Evolutionary conservation across 2,888 invertebrate species (phyloP), one percentile per base, ranked within the genome.

Genomic region (Habrosyne pyritoides): DNA sequence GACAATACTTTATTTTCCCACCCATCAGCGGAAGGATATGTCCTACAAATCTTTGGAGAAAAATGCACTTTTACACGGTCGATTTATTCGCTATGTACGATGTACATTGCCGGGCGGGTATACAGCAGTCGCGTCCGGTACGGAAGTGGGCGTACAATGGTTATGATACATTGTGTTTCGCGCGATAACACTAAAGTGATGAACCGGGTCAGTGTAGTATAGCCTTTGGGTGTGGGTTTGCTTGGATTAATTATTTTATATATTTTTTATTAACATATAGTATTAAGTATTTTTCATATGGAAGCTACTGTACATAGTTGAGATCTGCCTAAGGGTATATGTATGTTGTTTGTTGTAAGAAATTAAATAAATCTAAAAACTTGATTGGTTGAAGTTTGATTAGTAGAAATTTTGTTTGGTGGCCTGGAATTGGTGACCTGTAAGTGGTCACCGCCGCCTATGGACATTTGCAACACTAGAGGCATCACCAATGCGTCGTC

Each of bases 181-280:
- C 77, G 65, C 88, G 86, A 89, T 89, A 89, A 86, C 79, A 68
- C 80, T 86, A 82, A 87, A 81, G 83, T 86, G 86, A 88, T 85
- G 65, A 69, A 87, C 60, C 1, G 42, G 18, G 42, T 42, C 8
- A 8, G 8, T 8, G 42, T 18, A 8, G 42, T 42, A 42, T 42
- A 18, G 7, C 6, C 2, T 36, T 6, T 7, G 14, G 6, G 14
- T 12, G 6, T 36, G 14, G 36, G 36, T 14, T 36, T 36, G 36
- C 36, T 36, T 36, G 36, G 4, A 6, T 30, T 12, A 12, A 2
- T 30, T 10, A 12, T 30, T 3, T 5, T 2, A 28, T 28, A 28
- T 28, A n/a, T n/a, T n/a, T n/a, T n/a, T n/a, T n/a, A n/a, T n/a
- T n/a, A n/a, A n/a, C n/a, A n/a, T n/a, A n/a, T n/a, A n/a, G n/a